phyloP scores from a whole-genome alignment of 2,113 vertebrate species.

The Mesitornis unicolor region DNA sequence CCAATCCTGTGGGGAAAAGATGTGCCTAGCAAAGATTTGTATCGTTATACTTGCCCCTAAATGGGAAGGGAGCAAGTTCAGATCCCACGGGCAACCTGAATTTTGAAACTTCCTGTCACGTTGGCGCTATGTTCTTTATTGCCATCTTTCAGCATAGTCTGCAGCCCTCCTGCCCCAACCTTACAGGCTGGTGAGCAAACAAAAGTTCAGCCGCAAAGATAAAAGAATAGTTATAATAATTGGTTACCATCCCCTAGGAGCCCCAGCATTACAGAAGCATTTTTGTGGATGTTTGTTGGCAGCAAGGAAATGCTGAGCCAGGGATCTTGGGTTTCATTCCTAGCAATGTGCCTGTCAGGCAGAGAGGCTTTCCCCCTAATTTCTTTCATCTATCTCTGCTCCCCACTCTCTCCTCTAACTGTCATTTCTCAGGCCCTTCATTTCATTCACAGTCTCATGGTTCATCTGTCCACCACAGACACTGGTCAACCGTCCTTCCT shows the following conservation, averaged over 20 bases:
- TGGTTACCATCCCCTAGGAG: background rate
- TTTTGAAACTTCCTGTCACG: slow-evolving; percentile 17
- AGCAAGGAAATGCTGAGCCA: background rate
- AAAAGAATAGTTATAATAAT: background rate
- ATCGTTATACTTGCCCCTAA: slow-evolving; percentile 9
- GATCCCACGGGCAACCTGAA: slow-evolving; percentile 18
- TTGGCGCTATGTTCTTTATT: accelerated
- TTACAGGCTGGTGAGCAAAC: background rate
- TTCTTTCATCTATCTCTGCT: background rate
- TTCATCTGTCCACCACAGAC: background rate
- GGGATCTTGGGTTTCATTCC: slow-evolving; percentile 2
- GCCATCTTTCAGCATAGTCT: background rate
- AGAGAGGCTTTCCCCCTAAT: background rate
- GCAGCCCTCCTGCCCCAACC: background rate
- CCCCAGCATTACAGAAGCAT: background rate
- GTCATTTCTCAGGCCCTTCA: background rate
- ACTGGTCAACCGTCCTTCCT: background rate
- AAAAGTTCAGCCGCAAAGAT: background rate
- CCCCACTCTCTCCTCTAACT: background rate
- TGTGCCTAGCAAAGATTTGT: background rate
- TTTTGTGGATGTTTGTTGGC: slow-evolving; percentile 24
- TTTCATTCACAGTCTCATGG: background rate
- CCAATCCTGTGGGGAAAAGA: background rate
- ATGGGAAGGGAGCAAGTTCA: slow-evolving; percentile 30
- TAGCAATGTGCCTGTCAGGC: background rate